Evolutionary conservation across 2,888 invertebrate genomes (phyloP).

Genomic region (Heterodera filipjevi): DNA sequence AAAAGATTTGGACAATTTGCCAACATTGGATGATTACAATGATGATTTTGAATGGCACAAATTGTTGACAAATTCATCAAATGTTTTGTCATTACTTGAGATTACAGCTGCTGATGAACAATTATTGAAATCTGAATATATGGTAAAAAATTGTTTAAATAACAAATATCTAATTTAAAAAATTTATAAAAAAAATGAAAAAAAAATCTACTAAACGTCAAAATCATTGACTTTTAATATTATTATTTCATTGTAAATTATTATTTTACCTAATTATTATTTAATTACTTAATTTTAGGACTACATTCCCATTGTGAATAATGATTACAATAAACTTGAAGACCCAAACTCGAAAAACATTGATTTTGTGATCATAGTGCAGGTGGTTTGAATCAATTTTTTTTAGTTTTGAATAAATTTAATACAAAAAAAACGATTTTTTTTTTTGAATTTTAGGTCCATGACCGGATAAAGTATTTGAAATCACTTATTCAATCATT

Average conservation of each 20-base stretch:
- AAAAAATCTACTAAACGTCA: too few species aligned
- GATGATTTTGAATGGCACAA: background rate
- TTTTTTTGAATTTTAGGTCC: slow-evolving; percentile 76
- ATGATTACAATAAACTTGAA: slow-evolving; percentile 83
- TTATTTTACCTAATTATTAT: too few species aligned
- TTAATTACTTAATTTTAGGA: slow-evolving; percentile 10
- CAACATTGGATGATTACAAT: background rate
- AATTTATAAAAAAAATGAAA: background rate
- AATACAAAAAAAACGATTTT: background rate
- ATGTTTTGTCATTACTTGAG: background rate
- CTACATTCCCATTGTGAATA: slow-evolving; percentile 69
- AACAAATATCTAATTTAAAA: background rate
- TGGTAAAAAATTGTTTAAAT: background rate
- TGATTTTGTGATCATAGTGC: slow-evolving; percentile 80
- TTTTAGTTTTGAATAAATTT: background rate
- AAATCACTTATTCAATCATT: slow-evolving; percentile 90
- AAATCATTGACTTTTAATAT: too few species aligned
- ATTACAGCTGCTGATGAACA: background rate
- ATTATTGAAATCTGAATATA: background rate
- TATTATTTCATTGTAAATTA: background rate
- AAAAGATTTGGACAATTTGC: background rate
- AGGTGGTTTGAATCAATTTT: slow-evolving; percentile 39
- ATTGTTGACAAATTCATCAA: background rate
- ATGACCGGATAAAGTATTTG: slow-evolving; percentile 88
- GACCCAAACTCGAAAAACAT: slow-evolving; percentile 76